phyloP scores from a whole-genome alignment of 2,113 vertebrate species.

The Pachycephala philippinensis region DNA sequence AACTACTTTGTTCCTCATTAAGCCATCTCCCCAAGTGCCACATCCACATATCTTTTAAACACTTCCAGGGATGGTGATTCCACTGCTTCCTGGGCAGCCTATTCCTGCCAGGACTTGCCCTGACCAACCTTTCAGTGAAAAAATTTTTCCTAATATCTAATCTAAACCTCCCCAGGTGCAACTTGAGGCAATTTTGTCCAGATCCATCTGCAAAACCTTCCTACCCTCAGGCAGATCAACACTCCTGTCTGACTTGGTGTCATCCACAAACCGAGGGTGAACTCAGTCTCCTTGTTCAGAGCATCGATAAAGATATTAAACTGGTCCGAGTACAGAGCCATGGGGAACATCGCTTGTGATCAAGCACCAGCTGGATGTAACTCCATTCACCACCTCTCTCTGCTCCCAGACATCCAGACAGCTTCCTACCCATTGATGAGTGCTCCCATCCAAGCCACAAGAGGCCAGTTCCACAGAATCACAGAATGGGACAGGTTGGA shows the following conservation, averaged over 20 bases:
- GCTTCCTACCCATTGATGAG: neutral
- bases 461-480: neutral
- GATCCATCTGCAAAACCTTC: neutral
- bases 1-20: neutral
- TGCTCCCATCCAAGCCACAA: rapidly evolving
- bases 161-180: neutral
- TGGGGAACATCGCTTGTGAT: neutral
- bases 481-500: neutral
- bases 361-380: neutral
- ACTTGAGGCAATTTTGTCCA: neutral
- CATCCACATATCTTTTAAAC: neutral
- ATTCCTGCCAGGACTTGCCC: neutral
- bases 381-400: neutral
- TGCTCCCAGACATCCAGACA: neutral
- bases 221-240: neutral
- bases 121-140: neutral
- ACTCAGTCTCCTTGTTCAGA: neutral
- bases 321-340: rapidly evolving
- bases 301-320: neutral
- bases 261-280: neutral
- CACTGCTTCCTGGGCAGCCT: neutral
- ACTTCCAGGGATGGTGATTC: neutral
- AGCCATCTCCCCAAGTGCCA: neutral
- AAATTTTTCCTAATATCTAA: neutral
- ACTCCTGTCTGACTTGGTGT: neutral